Evolutionary conservation across 2,888 invertebrate genomes (phyloP).

Genomic region (Acrocera orbiculus): DNA sequence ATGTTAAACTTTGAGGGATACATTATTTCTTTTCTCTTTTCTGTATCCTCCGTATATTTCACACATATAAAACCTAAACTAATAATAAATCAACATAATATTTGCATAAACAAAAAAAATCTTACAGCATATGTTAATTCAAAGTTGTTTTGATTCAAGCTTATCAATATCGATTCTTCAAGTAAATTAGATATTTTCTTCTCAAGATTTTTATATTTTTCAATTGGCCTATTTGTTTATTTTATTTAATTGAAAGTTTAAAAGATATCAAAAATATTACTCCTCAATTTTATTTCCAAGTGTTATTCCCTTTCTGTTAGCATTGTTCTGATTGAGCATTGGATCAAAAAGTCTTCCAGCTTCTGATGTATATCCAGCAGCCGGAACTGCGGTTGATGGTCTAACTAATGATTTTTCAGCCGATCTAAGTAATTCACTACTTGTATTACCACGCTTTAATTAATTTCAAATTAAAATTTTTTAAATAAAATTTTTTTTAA

Average conservation of each 20-base stretch:
- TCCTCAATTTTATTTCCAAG: conserved; percentile 40
- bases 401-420: conserved; percentile 34
- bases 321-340: conserved; percentile 43
- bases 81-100: too few species aligned
- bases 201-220: conserved; percentile 78
- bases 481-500: neutral
- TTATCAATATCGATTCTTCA: conserved; percentile 79
- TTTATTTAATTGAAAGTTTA: neutral
- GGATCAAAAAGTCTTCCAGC: conserved; percentile 52
- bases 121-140: conserved; percentile 87
- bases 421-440: neutral
- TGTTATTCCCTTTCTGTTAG: conserved; percentile 29
- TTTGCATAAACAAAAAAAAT: conserved; percentile 10
- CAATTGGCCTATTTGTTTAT: conserved; percentile 56
- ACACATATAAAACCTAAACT: too few species aligned
- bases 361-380: conserved; percentile 85
- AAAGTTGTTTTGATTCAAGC: conserved; percentile 81
- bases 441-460: conserved; percentile 3
- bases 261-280: conserved; percentile 1
- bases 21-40: too few species aligned
- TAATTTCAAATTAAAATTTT: neutral
- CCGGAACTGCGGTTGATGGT: conserved; percentile 93
- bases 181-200: conserved; percentile 72
- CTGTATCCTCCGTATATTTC: too few species aligned
- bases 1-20: too few species aligned